Conservation (phyloP, 2,888 invertebrate species). For the Atrina japonica region DNA sequence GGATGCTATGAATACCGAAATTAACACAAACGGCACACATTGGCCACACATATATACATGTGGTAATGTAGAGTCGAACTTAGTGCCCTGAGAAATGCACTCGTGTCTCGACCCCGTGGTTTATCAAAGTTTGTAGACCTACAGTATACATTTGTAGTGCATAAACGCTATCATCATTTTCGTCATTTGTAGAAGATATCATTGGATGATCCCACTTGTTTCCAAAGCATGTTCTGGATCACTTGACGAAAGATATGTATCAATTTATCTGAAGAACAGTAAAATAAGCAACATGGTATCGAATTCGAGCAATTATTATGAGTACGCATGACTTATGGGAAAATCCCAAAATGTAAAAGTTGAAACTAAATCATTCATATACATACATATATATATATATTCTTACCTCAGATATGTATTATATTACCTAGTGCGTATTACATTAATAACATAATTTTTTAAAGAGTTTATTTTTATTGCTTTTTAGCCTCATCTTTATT, state of each 20-base stretch:
- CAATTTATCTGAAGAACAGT: constrained; percentile 3
- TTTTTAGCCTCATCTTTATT: too few relatives aligned
- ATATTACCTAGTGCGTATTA: too few relatives aligned
- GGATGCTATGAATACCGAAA: constrained; percentile 20
- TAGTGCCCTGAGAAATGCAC: constrained; percentile 13
- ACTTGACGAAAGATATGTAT: constrained; percentile 4
- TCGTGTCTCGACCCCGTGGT: constrained; percentile 5
- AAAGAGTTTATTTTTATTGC: too few relatives aligned
- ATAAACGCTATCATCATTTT: constrained; percentile 12
- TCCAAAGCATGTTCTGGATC: background rate
- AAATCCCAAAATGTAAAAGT: too few relatives aligned
- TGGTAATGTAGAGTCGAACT: constrained; percentile 20
- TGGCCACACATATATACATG: constrained; percentile 35
- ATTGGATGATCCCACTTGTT: background rate
- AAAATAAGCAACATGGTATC: constrained; percentile 7
- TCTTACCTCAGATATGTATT: too few relatives aligned
- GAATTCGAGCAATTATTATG: background rate
- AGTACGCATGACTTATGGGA: too few relatives aligned
- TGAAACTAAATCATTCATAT: too few relatives aligned
- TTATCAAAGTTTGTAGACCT: constrained; percentile 12
- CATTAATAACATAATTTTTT: too few relatives aligned
- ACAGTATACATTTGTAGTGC: background rate
- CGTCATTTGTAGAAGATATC: background rate
- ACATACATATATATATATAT: too few relatives aligned
- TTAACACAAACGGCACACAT: constrained; percentile 9